phyloP scores from a whole-genome alignment of 2,888 invertebrate species.

The Chrysotoxum bicinctum region DNA sequence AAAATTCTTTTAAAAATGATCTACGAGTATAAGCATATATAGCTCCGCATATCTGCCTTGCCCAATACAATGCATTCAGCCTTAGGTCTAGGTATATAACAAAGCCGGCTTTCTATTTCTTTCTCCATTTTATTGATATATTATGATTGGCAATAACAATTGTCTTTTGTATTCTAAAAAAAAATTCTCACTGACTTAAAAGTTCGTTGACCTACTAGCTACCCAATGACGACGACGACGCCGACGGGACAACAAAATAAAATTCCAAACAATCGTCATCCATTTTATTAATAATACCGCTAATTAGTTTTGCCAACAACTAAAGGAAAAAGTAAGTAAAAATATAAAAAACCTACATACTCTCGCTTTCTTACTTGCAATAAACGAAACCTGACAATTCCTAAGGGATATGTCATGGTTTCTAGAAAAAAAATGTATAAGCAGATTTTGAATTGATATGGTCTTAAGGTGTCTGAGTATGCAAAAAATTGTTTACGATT shows the following conservation, averaged over 20 bases:
- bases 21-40: background rate
- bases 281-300: conserved; percentile 62
- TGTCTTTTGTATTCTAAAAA: conserved; percentile 28
- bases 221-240: background rate
- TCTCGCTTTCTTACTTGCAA: conserved; percentile 2
- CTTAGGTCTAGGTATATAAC: background rate
- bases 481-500: no score
- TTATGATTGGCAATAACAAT: conserved; percentile 20
- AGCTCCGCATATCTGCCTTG: background rate
- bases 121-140: background rate
- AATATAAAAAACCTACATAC: background rate
- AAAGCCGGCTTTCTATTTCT: background rate
- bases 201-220: conserved; percentile 46
- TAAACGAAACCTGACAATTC: background rate
- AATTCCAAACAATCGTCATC: conserved; percentile 24
- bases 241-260: background rate
- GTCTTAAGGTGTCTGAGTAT: no score
- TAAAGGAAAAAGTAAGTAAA: background rate
- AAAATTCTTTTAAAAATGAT: background rate
- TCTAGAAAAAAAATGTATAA: background rate
- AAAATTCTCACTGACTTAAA: background rate
- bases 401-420: background rate
- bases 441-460: no score
- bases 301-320: conserved; percentile 55
- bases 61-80: background rate